Evolutionary conservation across 2,797 vertebrate genomes (phyloP).

Genomic region (Eremophila alpestris): DNA sequence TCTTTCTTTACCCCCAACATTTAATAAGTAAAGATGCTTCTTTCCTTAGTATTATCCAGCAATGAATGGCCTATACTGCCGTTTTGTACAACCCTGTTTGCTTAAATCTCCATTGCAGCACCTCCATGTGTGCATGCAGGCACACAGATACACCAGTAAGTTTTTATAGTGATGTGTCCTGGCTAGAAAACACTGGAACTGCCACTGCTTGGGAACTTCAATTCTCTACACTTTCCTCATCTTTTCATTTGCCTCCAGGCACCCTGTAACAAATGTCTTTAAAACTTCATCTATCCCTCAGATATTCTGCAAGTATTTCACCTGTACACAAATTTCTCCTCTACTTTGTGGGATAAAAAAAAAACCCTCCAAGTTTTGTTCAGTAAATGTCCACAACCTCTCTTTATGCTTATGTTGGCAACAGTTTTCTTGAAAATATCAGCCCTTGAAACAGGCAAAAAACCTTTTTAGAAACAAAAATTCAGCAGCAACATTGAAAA

Average conservation of each 20-base stretch:
- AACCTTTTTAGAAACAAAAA: neutral
- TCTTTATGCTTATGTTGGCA: neutral
- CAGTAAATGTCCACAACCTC: neutral
- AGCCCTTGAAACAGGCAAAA: neutral
- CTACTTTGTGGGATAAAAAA: neutral
- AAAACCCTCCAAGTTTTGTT: accelerated
- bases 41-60: neutral
- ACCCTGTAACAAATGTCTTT: neutral
- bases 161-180: neutral
- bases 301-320: neutral
- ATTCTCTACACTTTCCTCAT: neutral
- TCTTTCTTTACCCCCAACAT: accelerated
- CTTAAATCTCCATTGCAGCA: neutral
- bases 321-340: neutral
- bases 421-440: neutral
- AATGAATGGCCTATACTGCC: neutral
- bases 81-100: neutral
- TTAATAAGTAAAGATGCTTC: neutral
- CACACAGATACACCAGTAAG: neutral
- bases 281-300: neutral
- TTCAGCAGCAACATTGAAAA: neutral
- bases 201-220: neutral
- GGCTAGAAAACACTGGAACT: neutral
- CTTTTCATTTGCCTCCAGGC: neutral
- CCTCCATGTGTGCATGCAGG: accelerated